Percentiles rank a stretch among this genome's conserved stretches.
These are phyloP conservation scores for Ceratosolen solmsi DNA, from an alignment of 1,140 invertebrate species.

Conservation along the genomic window DNA sequence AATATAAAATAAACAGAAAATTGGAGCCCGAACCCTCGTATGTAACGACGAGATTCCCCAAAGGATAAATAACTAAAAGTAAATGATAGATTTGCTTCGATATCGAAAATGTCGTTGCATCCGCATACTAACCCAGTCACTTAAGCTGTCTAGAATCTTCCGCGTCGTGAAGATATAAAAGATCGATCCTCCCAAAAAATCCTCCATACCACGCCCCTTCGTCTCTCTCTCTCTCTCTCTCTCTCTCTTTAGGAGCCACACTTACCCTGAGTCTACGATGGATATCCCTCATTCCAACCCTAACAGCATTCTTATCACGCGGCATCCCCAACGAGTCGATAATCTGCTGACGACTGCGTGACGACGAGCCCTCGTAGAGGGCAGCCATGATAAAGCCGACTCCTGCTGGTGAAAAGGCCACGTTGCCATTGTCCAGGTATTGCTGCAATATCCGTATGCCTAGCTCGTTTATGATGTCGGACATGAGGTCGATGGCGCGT, in stretches of 20 bases:
- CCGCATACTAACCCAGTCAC: too few species aligned
- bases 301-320: conserved; percentile 79
- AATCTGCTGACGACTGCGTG: conserved; percentile 80
- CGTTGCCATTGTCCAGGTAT: conserved; percentile 80
- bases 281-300: conserved; percentile 86
- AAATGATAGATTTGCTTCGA: too few species aligned
- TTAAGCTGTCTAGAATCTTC: too few species aligned
- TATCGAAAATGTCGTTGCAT: too few species aligned
- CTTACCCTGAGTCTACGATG: conserved; percentile 83
- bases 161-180: background rate
- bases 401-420: conserved; percentile 88
- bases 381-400: conserved; percentile 83
- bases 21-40: too few species aligned
- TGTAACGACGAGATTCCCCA: too few species aligned
- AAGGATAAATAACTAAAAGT: too few species aligned
- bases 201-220: conserved; percentile 60
- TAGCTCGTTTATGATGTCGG: conserved; percentile 84
- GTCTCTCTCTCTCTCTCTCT: too few species aligned
- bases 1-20: too few species aligned
- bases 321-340: conserved; percentile 79
- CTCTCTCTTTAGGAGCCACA: background rate
- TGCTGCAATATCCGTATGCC: conserved; percentile 79
- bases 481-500: conserved; percentile 80
- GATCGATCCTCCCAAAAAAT: background rate
- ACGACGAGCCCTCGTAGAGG: conserved; percentile 83